Conservation (phyloP, 2,113 vertebrate species). For the Trachemys scripta region DNA sequence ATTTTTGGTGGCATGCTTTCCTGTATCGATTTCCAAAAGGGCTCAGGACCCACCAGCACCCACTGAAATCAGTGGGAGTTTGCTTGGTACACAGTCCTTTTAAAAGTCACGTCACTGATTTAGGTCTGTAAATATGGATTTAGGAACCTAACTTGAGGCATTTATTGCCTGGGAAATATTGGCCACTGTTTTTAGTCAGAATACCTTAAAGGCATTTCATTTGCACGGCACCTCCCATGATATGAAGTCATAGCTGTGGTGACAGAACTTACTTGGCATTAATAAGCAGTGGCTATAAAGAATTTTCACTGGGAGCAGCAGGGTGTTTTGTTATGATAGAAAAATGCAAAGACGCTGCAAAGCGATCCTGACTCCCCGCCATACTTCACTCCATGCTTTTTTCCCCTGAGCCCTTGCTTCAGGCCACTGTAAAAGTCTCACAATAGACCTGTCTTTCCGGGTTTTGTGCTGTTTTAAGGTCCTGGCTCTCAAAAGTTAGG, state of each 20-base stretch:
- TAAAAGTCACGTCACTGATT: neutral
- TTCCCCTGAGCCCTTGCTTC: neutral
- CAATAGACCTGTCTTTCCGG: neutral
- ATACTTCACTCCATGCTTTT: neutral
- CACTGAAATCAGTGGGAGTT: neutral
- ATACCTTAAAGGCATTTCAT: neutral
- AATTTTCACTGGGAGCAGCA: neutral
- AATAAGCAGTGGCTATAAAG: neutral
- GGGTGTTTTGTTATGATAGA: slow-evolving; percentile 4
- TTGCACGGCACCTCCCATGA: neutral
- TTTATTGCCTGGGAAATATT: neutral
- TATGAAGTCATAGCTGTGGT: neutral
- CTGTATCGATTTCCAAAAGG: neutral
- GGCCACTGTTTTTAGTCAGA: neutral
- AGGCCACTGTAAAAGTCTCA: neutral
- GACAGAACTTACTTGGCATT: neutral
- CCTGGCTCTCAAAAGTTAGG: neutral
- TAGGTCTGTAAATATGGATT: neutral
- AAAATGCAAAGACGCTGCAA: neutral
- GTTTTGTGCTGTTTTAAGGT: neutral
- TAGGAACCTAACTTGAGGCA: neutral
- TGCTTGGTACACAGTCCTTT: neutral
- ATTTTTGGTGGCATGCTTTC: neutral
- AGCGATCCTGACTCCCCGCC: neutral
- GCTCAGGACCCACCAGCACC: too few species aligned